phyloP scores from a whole-genome alignment of 2,113 vertebrate species.

The Artemisiospiza belli region DNA sequence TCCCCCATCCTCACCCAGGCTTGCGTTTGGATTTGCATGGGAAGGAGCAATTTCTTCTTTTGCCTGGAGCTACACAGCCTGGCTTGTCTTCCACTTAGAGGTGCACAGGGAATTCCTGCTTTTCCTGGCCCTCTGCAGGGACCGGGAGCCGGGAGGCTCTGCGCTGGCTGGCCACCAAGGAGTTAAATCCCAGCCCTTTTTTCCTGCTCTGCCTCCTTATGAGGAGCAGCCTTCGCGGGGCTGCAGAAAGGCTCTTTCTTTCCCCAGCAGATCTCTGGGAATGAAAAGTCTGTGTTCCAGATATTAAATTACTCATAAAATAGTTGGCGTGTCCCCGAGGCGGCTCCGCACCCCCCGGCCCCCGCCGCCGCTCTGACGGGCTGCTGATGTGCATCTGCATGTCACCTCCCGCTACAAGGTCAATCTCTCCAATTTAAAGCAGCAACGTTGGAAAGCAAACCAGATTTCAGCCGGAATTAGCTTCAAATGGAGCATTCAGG shows the following conservation, averaged over 20 bases:
- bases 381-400: constrained; percentile 52
- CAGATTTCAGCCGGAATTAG: constrained; percentile 49
- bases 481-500: constrained; percentile 41
- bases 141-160: neutral
- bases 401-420: constrained; percentile 68
- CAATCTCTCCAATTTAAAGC: constrained; percentile 57
- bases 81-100: neutral
- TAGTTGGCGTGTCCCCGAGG: constrained; percentile 73
- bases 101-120: neutral
- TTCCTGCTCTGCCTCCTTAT: constrained; percentile 23
- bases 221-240: constrained; percentile 63
- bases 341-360: neutral
- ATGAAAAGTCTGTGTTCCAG: constrained; percentile 72
- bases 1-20: neutral
- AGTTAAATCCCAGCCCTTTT: constrained; percentile 48
- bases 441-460: constrained; percentile 36
- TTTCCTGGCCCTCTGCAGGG: neutral
- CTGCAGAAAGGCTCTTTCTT: constrained; percentile 53
- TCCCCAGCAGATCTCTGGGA: constrained; percentile 66
- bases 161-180: neutral
- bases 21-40: neutral
- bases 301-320: constrained; percentile 86
- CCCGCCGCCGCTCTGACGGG: constrained; percentile 14
- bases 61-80: neutral
- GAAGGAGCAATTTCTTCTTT: neutral